Percentiles rank a stretch among this genome's conserved stretches.
phyloP scores from a whole-genome alignment of 92 coral and sea anemone species.

The Parazoanthus darwini region DNA sequence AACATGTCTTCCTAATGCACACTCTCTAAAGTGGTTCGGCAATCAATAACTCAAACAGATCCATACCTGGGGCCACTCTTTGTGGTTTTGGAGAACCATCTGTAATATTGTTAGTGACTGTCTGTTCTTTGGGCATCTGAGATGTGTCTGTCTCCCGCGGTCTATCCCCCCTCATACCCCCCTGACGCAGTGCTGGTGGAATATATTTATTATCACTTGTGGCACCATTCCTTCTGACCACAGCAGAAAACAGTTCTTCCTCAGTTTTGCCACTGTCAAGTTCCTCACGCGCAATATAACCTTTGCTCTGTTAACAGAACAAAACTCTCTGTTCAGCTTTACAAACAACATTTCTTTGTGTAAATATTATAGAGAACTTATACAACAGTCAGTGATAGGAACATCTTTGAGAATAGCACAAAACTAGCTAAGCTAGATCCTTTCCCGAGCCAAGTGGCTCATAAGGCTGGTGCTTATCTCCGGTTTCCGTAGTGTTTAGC shows the following conservation, averaged over 20 bases:
- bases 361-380: no score
- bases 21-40: background rate
- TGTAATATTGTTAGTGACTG: slow-evolving; percentile 15
- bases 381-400: no score
- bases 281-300: slow-evolving; percentile 10
- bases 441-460: no score
- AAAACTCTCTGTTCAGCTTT: background rate
- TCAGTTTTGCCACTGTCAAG: slow-evolving; percentile 9
- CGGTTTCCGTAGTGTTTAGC: no score
- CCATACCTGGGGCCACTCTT: slow-evolving; percentile 23
- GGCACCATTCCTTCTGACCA: no score
- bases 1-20: background rate
- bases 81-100: slow-evolving; percentile 27
- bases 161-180: background rate
- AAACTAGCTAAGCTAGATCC: no score
- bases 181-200: slow-evolving; percentile 25
- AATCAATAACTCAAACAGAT: background rate
- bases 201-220: background rate
- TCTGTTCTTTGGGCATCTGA: slow-evolving; percentile 10
- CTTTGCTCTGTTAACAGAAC: slow-evolving; percentile 14
- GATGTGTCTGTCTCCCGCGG: background rate
- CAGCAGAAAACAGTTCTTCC: no score
- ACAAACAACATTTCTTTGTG: background rate
- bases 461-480: no score
- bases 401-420: no score